Conservation (phyloP, 1,140 invertebrate species). For the Anastrepha obliqua region DNA sequence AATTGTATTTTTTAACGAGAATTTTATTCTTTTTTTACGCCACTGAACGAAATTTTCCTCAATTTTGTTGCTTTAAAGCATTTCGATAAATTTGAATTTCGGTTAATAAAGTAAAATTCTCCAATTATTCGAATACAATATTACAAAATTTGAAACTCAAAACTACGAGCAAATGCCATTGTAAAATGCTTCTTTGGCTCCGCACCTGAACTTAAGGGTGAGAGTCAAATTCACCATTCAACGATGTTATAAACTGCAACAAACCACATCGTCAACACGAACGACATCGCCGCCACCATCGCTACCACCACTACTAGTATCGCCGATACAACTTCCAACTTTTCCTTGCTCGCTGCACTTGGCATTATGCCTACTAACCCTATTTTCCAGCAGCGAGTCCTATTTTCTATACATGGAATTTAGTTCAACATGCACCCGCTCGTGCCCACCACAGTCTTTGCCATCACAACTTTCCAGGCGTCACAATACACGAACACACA, state of each 20-base stretch:
- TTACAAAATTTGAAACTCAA: too few species aligned
- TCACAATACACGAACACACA: slow-evolving; percentile 33
- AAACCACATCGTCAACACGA: background rate
- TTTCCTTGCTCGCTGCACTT: slow-evolving; percentile 72
- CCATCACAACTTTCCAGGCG: slow-evolving; percentile 3
- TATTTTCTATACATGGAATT: slow-evolving; percentile 62
- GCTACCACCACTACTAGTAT: background rate
- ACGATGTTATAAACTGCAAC: background rate
- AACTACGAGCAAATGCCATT: too few species aligned
- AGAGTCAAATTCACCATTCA: slow-evolving; percentile 28
- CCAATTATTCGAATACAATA: too few species aligned
- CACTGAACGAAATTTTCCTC: too few species aligned
- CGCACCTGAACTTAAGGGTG: slow-evolving; percentile 40
- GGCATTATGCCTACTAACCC: slow-evolving; percentile 74
- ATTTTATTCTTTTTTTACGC: too few species aligned
- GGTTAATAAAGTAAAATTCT: too few species aligned
- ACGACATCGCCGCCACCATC: background rate
- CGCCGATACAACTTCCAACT: slow-evolving; percentile 10
- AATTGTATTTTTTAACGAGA: too few species aligned
- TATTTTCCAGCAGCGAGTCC: slow-evolving; percentile 72
- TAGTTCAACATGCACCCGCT: slow-evolving; percentile 20
- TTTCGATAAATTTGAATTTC: too few species aligned
- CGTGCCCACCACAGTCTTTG: slow-evolving; percentile 58
- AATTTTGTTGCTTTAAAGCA: too few species aligned
- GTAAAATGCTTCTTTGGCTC: too few species aligned